Evolutionary conservation across 1,140 invertebrate species (phyloP), one percentile per base, ranked within the genome.

Genomic region (honey bee (Apis mellifera)): DNA sequence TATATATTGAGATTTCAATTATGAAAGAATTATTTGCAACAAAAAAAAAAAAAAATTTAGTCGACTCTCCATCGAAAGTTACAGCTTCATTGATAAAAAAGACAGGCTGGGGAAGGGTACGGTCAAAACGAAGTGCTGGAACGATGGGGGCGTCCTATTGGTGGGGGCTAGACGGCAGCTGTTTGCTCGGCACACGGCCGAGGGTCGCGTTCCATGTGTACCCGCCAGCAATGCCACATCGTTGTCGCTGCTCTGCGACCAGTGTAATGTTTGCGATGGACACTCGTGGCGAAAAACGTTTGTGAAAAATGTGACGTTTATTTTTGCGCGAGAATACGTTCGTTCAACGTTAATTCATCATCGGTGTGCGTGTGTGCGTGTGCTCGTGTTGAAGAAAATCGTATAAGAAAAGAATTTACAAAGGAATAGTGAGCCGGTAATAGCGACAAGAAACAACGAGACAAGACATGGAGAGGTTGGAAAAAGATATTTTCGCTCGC

Each of bases 131-230:
- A 19, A 48, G 52, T 21, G 52, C 23, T 9, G 54, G 57, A 65
- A 64, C 62, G 68, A 84, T 50, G 82, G 78, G 83, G 83, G 69
- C 83, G 75, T 75, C 55, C 70, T 26, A 15, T 11, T 83, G 83
- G 86, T 80, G 90, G 88, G 89, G 90, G 68, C 62, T 78, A 87
- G 78, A 74, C 68, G 86, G 87, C 90, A 90, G 90, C 89, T 90
- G 90, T 88, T 90, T 84, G 89, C 76, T 84, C 82, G 66, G 50
- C 64, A 59, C 81, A 83, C 60, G 64, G 76, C 65, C 54, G 82
- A 82, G 86, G 85, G 82, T 84, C 85, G 78, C 78, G 65, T 76
- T 86, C 78, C 83, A 89, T 87, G 82, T 90, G 87, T 89, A 89
- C 77, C 78, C 85, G 84, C 81, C 85, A 83, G 89, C 78, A 84